phyloP scores from a whole-genome alignment of 2,113 vertebrate species.

The Henicopernis longicauda region DNA sequence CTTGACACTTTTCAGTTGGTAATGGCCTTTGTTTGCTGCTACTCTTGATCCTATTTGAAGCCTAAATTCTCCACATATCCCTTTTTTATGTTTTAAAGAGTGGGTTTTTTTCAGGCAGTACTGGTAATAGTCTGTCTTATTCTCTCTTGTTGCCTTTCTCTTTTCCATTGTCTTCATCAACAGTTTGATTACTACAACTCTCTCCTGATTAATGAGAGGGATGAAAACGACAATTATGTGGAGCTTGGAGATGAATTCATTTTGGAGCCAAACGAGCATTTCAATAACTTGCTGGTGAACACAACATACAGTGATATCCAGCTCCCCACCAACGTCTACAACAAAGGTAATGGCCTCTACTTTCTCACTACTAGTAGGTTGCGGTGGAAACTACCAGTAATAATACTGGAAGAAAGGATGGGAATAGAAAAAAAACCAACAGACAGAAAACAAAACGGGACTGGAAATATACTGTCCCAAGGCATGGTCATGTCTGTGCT shows the following conservation, averaged over 20 bases:
- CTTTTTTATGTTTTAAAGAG: not conserved
- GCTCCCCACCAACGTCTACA: slow-evolving; percentile 95
- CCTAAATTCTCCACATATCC: not conserved
- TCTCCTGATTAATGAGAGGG: slow-evolving; percentile 83
- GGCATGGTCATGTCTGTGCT: not conserved
- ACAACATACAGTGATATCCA: slow-evolving; percentile 88
- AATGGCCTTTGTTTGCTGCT: not conserved
- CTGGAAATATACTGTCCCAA: not conserved
- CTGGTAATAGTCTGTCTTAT: not conserved
- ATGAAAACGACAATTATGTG: slow-evolving; percentile 80
- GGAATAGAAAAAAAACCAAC: not conserved
- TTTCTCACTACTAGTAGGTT: not conserved
- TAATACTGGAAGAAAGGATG: not conserved
- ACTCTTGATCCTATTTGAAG: not conserved
- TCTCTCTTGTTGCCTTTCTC: not conserved
- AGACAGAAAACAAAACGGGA: not conserved
- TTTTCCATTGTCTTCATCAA: not conserved
- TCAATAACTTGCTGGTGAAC: slow-evolving; percentile 87
- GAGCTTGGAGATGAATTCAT: slow-evolving; percentile 87
- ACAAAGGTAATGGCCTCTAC: slow-evolving; percentile 79
- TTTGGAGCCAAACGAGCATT: slow-evolving; percentile 88
- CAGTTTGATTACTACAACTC: slow-evolving; percentile 96
- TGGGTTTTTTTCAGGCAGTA: not conserved
- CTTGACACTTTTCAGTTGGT: not conserved
- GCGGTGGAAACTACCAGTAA: not conserved